phyloP scores from a whole-genome alignment of 2,888 invertebrate genomes.

The Lithophane semibrunnea region DNA sequence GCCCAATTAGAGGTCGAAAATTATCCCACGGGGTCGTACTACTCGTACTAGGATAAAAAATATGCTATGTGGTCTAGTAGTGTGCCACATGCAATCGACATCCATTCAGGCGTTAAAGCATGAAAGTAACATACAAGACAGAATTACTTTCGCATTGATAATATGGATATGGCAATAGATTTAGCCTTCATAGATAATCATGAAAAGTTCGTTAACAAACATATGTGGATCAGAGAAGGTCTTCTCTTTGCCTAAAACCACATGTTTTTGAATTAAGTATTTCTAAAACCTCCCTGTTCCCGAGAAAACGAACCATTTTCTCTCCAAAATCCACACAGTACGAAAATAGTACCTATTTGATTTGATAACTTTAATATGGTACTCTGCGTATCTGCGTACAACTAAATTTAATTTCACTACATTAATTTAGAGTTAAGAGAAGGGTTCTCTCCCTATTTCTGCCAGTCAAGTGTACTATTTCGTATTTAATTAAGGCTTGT shows the following conservation, averaged over 20 bases:
- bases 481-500: constrained; percentile 49
- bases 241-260: constrained; percentile 7
- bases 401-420: constrained; percentile 33
- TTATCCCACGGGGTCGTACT: background rate
- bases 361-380: constrained; percentile 14
- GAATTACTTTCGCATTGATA: background rate
- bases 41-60: background rate
- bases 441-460: constrained; percentile 26
- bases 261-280: background rate
- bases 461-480: constrained; percentile 45
- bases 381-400: background rate
- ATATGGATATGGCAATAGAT: background rate
- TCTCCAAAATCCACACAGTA: constrained; percentile 7
- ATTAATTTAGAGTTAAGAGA: constrained; percentile 27
- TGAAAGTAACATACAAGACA: too few relatives aligned
- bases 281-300: background rate
- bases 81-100: background rate
- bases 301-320: background rate
- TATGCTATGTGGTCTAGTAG: too few relatives aligned
- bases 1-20: rapidly evolving
- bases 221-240: background rate
- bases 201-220: background rate
- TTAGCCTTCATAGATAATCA: background rate
- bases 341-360: constrained; percentile 18
- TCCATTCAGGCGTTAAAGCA: background rate